Evolutionary conservation across 2,797 vertebrate genomes (phyloP), one percentile per base, ranked within the genome.

Genomic region (Syngnathus acus): DNA sequence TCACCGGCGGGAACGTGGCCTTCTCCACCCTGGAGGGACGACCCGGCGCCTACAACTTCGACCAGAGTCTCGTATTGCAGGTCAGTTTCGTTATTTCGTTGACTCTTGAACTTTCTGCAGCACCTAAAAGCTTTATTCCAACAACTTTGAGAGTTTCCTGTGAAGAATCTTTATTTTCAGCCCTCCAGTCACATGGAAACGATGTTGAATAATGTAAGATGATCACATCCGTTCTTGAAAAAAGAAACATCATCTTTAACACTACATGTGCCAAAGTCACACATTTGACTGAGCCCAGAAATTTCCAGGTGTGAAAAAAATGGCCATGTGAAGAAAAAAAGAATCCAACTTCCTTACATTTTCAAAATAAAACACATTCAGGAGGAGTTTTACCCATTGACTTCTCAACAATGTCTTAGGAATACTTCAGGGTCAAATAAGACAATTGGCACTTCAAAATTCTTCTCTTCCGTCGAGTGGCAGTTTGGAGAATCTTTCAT

Each of bases 1-100:
- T 98, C 63, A 95, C 92, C 0, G 95, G 95, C 0, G 96, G 95
- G 73, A 98, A 95, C 0, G 95, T 98, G 75, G 96, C 96, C 53
- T 98, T 98, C 86, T 98, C 95, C 65, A 98, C 96, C 9, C 85
- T 98, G 17, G 96, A 98, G 84, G 95, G 95, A 66, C 89, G 95
- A 17, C 96, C 95, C 69, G 93, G 95, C 0, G 95, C 96, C 13
- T 97, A 98, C 91, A 96, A 91, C 74, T 98, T 96, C 0, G 96
- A 98, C 7, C 91, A 92, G 58, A 98, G 94, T 67, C 64, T 88
- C 0, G 73, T 87, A 1, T 73, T 98, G 63, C 94, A 97, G 96
- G 96, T 98, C 65, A 86, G 79, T 9, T 45, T 6, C 8, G 39
- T 37, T 63, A 62, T 57, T 57, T 0, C 40, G 0, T 2, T 9